phyloP scores from a whole-genome alignment of 2,113 vertebrate species.

The Platichthys stellatus region DNA sequence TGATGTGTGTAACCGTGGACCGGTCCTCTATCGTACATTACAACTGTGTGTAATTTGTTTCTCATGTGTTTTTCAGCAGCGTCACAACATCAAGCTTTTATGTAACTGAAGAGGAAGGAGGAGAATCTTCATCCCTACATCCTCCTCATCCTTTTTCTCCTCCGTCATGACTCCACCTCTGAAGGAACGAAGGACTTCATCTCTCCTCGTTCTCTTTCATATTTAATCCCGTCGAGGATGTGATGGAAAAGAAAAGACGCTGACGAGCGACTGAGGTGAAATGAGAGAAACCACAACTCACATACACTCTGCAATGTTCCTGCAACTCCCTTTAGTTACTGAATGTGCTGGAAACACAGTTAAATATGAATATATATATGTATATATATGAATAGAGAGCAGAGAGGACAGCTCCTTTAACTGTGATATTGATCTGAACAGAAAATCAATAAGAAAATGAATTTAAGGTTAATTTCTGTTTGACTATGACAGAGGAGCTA shows the following conservation, averaged over 20 bases:
- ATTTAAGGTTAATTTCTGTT: not conserved
- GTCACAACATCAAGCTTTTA: not conserved
- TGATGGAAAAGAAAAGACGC: too few species aligned
- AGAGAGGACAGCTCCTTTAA: not conserved
- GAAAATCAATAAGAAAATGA: not conserved
- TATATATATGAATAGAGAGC: not conserved
- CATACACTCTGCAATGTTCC: too few species aligned
- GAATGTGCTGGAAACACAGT: too few species aligned
- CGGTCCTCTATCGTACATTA: not conserved
- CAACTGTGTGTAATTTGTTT: slow-evolving; percentile 5
- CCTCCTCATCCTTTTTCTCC: not conserved
- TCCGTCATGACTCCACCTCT: not conserved
- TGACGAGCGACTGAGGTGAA: too few species aligned
- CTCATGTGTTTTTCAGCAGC: slow-evolving; percentile 22
- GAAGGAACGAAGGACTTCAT: too few species aligned
- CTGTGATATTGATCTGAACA: not conserved
- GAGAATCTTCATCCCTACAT: not conserved
- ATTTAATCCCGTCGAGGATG: not conserved
- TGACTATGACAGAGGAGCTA: not conserved
- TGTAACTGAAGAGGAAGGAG: slow-evolving; percentile 12
- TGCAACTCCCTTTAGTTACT: too few species aligned
- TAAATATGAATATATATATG: too few species aligned
- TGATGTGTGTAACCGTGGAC: not conserved
- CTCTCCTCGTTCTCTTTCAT: not conserved
- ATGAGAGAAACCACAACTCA: too few species aligned